Conservation (phyloP, 1,140 invertebrate genomes). For the Chionoecetes opilio region DNA sequence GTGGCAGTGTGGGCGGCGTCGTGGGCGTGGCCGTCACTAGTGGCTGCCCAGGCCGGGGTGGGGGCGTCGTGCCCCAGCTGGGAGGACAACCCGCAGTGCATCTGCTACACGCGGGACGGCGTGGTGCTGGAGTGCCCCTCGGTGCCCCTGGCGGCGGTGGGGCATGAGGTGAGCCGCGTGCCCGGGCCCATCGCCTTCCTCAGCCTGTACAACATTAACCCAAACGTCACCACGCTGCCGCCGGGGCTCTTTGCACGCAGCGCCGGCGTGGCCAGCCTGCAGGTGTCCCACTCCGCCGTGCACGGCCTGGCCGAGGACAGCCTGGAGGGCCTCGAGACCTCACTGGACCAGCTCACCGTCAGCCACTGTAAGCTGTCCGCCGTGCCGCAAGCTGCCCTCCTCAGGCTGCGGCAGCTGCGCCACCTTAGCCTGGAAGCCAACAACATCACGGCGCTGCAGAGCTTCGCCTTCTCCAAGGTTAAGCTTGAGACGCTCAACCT, state of each 20-base stretch:
- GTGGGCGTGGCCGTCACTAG: neutral
- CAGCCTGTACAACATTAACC: conserved; percentile 93
- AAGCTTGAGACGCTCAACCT: conserved; percentile 90
- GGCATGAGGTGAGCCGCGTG: conserved; percentile 85
- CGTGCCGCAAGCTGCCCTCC: conserved; percentile 92
- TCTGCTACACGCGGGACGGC: conserved; percentile 95
- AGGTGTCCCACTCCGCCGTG: conserved; percentile 90
- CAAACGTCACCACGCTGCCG: conserved; percentile 88
- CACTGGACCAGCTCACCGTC: conserved; percentile 91
- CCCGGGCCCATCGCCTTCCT: conserved; percentile 89
- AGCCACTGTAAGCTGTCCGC: conserved; percentile 91
- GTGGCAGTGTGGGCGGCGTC: conserved; percentile 7
- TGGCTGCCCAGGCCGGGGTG: conserved; percentile 20
- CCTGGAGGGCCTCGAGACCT: conserved; percentile 89
- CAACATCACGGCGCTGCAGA: conserved; percentile 91
- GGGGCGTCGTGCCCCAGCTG: conserved; percentile 87
- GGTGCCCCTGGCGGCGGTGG: conserved; percentile 87
- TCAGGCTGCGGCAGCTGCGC: conserved; percentile 88
- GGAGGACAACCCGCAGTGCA: conserved; percentile 90
- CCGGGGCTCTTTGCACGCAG: conserved; percentile 87
- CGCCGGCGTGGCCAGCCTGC: conserved; percentile 90
- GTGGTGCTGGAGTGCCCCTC: conserved; percentile 94
- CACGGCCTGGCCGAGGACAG: conserved; percentile 90
- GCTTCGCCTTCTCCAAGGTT: conserved; percentile 94
- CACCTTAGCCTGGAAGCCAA: conserved; percentile 94